Evolutionary conservation across 2,888 invertebrate genomes (phyloP).

Genomic region (Lasioglossum morio): DNA sequence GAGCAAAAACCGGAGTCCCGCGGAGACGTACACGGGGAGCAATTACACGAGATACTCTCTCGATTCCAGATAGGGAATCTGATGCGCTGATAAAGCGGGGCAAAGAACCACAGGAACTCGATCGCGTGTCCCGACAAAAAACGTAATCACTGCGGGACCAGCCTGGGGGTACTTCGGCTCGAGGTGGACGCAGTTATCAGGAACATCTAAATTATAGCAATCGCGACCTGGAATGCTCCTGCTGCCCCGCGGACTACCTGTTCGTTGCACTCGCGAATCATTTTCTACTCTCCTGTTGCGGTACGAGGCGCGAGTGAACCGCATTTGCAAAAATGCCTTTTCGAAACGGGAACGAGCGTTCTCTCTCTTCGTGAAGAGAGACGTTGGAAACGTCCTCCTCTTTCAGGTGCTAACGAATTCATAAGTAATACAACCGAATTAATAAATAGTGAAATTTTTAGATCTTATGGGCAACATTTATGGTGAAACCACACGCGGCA

Average conservation of each 20-base stretch:
- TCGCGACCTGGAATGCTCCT: not conserved
- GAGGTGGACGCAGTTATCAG: constrained; percentile 5
- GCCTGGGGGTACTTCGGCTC: constrained; percentile 7
- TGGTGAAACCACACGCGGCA: too few species aligned
- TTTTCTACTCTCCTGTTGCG: not conserved
- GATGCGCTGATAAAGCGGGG: constrained; percentile 28
- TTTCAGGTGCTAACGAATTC: not conserved
- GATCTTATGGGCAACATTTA: too few species aligned
- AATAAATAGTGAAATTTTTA: too few species aligned
- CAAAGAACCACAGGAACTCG: constrained; percentile 38
- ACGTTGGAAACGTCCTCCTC: not conserved
- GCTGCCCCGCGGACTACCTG: not conserved
- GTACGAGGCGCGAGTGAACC: not conserved
- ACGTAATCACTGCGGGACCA: not conserved
- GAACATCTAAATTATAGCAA: constrained; percentile 34
- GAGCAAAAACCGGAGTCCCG: constrained; percentile 57
- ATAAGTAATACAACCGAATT: too few species aligned
- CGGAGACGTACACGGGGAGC: constrained; percentile 57
- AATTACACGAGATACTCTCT: constrained; percentile 61
- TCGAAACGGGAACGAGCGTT: not conserved
- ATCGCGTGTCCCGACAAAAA: constrained; percentile 13
- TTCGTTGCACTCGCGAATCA: not conserved
- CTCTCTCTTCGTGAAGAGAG: not conserved
- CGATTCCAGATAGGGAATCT: constrained; percentile 57
- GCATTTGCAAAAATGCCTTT: not conserved